phyloP scores from a whole-genome alignment of 2,797 vertebrate species.

The Platyrinchus mystaceus region DNA sequence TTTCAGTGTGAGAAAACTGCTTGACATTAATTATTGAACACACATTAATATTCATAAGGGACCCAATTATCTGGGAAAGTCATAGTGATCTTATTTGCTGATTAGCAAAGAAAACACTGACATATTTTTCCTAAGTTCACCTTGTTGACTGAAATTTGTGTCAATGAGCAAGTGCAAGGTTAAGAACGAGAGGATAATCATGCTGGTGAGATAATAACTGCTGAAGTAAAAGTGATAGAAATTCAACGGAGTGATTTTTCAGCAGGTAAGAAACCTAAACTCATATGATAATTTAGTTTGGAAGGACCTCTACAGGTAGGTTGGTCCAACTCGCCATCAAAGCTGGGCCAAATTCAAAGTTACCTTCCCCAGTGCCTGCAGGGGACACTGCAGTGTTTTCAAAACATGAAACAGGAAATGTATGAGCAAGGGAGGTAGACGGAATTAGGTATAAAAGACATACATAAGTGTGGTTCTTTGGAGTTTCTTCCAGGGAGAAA shows the following conservation, averaged over 20 bases:
- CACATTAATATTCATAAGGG: conserved; percentile 55
- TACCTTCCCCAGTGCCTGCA: neutral
- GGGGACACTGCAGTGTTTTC: neutral
- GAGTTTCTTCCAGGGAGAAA: neutral
- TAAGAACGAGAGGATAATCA: conserved; percentile 37
- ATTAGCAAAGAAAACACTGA: conserved; percentile 52
- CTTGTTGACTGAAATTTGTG: conserved; percentile 50
- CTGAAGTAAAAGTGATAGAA: neutral
- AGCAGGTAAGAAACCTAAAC: neutral
- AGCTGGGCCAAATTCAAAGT: neutral
- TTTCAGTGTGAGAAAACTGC: neutral
- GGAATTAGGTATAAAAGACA: neutral
- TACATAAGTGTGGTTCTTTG: neutral
- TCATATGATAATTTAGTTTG: neutral
- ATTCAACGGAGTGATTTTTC: neutral
- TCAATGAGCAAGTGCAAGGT: conserved; percentile 50
- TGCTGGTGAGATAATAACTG: neutral
- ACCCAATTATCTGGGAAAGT: conserved; percentile 47
- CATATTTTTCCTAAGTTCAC: conserved; percentile 47
- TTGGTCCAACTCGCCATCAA: neutral
- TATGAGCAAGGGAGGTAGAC: neutral
- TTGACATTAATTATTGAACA: conserved; percentile 43
- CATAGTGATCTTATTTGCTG: conserved; percentile 42
- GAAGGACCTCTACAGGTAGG: conserved; percentile 41
- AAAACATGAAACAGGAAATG: neutral